Evolutionary conservation across 2,113 vertebrate species (phyloP).

Genomic region (Zosterops borbonicus): DNA sequence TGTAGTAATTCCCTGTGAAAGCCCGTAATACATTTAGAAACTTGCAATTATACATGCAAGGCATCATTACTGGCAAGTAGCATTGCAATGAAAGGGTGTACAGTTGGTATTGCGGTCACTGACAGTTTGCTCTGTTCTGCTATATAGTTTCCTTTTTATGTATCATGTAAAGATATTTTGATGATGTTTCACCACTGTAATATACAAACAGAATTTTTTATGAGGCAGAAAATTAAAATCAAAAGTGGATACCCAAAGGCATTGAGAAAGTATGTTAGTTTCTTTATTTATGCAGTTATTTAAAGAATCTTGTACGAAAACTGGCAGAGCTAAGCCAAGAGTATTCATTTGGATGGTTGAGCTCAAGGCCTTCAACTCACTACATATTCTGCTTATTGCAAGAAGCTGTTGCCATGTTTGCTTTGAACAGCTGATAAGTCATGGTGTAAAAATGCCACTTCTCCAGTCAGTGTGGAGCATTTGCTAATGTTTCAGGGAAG

Average conservation of each 20-base stretch:
- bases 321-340: neutral
- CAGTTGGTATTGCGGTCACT: slow-evolving; percentile 9
- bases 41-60: neutral
- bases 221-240: slow-evolving; percentile 58
- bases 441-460: neutral
- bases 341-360: neutral
- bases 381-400: neutral
- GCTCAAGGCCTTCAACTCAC: neutral
- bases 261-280: slow-evolving; percentile 38
- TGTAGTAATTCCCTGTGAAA: slow-evolving; percentile 27
- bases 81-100: slow-evolving; percentile 33
- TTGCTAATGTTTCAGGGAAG: neutral
- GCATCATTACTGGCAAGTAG: neutral
- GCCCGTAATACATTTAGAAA: slow-evolving; percentile 26
- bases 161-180: slow-evolving; percentile 20
- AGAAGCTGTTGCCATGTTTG: neutral
- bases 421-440: neutral
- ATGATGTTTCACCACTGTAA: slow-evolving; percentile 30
- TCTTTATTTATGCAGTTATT: slow-evolving; percentile 56
- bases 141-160: slow-evolving; percentile 21
- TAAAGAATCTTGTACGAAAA: slow-evolving; percentile 39
- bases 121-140: slow-evolving; percentile 37
- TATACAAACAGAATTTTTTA: slow-evolving; percentile 31
- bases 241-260: slow-evolving; percentile 57
- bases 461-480: neutral